Conservation (phyloP, 35 echinoderm and acorn worm species). For the Ophiothrix spiculata region DNA sequence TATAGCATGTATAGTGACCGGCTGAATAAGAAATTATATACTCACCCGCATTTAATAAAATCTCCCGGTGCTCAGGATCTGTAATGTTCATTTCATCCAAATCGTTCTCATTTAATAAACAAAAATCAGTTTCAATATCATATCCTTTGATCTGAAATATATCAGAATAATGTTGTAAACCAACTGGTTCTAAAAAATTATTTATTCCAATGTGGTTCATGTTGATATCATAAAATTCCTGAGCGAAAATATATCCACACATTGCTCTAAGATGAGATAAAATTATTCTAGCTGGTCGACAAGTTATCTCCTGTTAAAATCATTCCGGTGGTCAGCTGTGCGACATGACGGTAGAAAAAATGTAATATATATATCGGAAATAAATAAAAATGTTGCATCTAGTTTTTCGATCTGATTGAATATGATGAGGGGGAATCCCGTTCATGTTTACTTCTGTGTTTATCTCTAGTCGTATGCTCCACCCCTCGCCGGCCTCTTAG, state of each 20-base stretch:
- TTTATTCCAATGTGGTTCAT: slow-evolving; percentile 71
- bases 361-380: background rate
- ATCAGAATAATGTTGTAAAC: slow-evolving; percentile 68
- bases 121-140: slow-evolving; percentile 71
- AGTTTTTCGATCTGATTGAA: background rate
- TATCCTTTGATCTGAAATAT: slow-evolving; percentile 82
- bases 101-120: slow-evolving; percentile 33
- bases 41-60: slow-evolving; percentile 72
- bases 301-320: background rate
- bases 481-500: slow-evolving; percentile 45
- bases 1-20: too few relatives aligned
- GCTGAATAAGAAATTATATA: background rate
- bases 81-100: slow-evolving; percentile 60
- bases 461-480: slow-evolving; percentile 17
- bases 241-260: background rate
- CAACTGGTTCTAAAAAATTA: slow-evolving; percentile 66
- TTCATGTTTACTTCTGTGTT: slow-evolving; percentile 5
- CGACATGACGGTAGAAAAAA: background rate
- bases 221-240: slow-evolving; percentile 1
- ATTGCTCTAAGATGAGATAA: background rate
- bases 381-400: background rate
- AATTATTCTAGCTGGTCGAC: background rate
- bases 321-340: too few relatives aligned
- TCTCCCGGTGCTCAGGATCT: slow-evolving; percentile 42
- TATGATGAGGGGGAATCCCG: background rate